Base-by-base conservation (phyloP, 2,113 vertebrate species). In the Neolamprologus longior region DNA sequence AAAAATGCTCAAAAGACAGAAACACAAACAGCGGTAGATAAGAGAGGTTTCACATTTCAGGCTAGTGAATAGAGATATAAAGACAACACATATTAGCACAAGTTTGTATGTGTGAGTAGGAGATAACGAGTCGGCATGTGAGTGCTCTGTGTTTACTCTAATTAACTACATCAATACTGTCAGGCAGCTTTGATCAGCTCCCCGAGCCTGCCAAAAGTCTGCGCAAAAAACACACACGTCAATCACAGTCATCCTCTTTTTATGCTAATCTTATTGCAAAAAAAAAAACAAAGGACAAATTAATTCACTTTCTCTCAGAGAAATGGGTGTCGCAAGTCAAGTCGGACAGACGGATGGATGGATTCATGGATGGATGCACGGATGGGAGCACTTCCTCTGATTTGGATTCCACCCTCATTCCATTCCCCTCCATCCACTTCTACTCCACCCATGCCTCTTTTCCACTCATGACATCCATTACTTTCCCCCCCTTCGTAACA, bases 91-190 rank as follows among this genome's bases (percentile, higher is more conserved):
- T 81, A 84, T 91, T 89, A 90, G 61, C 15, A 3, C 7, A 5
- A 61, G 84, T 87, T 52, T 50, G 80, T 58, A 89, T 85, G 90
- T 84, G 82, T 45, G 61, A 54, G 92, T 17, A 57, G 73, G 53
- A 90, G 94, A 94, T 93, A 94, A 94, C 84, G 80, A 93, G 83
- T 84, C 76, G 15, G 88, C 21, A 33, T 80, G 84, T 24, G 76
- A 89, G 85, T 53, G 55, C 83, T 86, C 84, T 71, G 90, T 95
- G 93, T 95, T 95, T 92, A 93, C 92, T 91, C 92, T 94, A 94
- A 96, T 95, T 95, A 95, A 94, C 91, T 91, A 89, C 91, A 93
- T 94, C 93, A 93, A 91, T 91, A 85, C 94, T 91, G 93, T 92
- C 92, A 86, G 91, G 85, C 92, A 90, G 85, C 84, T 94, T 94